Base-by-base conservation (phyloP, 2,113 vertebrate genomes). In the Lutjanus erythropterus region DNA sequence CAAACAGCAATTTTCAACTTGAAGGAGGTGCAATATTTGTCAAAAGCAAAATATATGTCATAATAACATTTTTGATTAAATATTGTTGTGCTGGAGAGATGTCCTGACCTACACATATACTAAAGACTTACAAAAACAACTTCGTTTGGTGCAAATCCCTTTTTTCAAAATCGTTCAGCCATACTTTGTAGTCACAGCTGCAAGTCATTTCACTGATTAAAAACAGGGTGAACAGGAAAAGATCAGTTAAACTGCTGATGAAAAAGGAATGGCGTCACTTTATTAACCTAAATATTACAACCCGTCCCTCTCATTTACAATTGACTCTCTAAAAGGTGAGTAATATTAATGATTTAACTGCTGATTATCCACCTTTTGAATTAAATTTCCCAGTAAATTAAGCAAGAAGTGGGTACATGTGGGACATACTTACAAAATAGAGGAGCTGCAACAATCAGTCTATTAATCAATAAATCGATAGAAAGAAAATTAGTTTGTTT, bases 231-330 rank as follows among this genome's bases (percentile, higher is more conserved):
- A 59, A 59, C 55, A 19, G 21, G 52, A 80, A 68, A 25, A 50
- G 58, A 87, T 75, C 50, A 33, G 29, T 64, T 16, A 11, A 37
- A 50, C 19, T 66, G 31, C 50, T 67, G 33, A 60, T 50, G 25
- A 50, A 3, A 66, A 52, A 19, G 5, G 25, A 59, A 71, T 39
- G 29, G 14, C 49, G 41, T 75, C 49, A 70, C 35, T 33, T 73
- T 60, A 87, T 84, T 82, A 86, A 89, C 80, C 78, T 67, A 71
- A 85, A 83, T 88, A 64, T 23, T 60, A 75, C 84, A 81, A 55
- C 2, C 56, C 50, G 14, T 42, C 42, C 27, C 18, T 49, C 7
- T 64, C 10, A 15, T 52, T 27, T 11, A 39, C 10, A 1, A 37
- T 37, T 25, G 7, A 33, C 23, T 66, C 53, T 62, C 19, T 46